phyloP scores from a whole-genome alignment of 2,797 vertebrate genomes.

The Chiroxiphia lanceolata region DNA sequence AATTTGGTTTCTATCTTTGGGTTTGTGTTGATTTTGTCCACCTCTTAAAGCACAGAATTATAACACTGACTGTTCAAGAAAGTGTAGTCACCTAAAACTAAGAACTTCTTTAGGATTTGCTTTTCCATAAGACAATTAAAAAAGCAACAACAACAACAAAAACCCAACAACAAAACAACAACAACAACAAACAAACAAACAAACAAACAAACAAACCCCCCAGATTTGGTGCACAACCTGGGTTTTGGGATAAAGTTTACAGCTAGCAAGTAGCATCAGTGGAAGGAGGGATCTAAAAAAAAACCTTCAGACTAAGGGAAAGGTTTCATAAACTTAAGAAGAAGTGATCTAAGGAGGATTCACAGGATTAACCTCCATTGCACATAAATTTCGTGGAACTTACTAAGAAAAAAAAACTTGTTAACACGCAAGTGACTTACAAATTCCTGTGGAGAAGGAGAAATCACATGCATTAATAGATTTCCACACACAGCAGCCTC shows the following conservation, averaged over 20 bases:
- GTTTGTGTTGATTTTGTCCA: not conserved
- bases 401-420: not conserved
- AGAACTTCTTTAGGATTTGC: not conserved
- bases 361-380: not conserved
- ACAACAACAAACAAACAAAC: no score
- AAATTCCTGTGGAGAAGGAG: not conserved
- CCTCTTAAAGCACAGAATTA: not conserved
- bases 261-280: not conserved
- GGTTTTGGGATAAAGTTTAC: not conserved
- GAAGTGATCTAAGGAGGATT: accelerated
- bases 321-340: not conserved
- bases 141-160: not conserved
- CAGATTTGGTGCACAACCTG: not conserved
- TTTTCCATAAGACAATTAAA: not conserved
- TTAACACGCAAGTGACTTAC: not conserved
- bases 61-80: not conserved
- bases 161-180: no score
- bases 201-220: no score
- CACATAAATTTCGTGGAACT: not conserved
- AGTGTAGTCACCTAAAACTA: not conserved
- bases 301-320: not conserved
- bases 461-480: not conserved
- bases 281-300: not conserved
- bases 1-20: not conserved
- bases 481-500: not conserved